Evolutionary conservation across 2,113 vertebrate genomes (phyloP).

Genomic region (Carettochelys insculpta): DNA sequence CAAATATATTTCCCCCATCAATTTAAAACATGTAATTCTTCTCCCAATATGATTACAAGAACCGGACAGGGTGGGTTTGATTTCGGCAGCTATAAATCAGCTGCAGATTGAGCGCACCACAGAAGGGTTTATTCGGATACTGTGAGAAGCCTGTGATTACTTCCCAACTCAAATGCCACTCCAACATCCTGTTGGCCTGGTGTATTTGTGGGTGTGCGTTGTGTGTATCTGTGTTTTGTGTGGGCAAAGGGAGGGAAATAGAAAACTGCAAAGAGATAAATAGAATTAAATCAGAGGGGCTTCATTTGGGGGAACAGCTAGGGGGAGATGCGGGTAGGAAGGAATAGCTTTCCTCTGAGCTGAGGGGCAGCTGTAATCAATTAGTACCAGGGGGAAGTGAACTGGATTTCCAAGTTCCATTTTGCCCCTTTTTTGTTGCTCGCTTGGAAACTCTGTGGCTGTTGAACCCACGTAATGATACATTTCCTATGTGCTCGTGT

Average conservation of each 20-base stretch:
- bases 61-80: background rate
- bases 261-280: background rate
- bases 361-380: background rate
- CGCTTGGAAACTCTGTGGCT: background rate
- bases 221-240: no score
- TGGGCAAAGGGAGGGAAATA: background rate
- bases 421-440: background rate
- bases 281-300: background rate
- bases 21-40: constrained; percentile 4
- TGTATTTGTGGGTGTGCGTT: background rate
- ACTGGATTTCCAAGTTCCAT: background rate
- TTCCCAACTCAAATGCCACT: background rate
- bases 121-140: background rate
- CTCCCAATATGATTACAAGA: constrained; percentile 8
- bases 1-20: constrained; percentile 1
- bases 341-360: background rate
- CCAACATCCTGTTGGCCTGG: background rate
- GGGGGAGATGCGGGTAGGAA: background rate
- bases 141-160: background rate
- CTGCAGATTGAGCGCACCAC: background rate
- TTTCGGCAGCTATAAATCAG: constrained; percentile 21
- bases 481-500: background rate
- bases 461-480: background rate
- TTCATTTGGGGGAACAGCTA: background rate
- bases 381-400: background rate